phyloP scores from a whole-genome alignment of 2,888 invertebrate genomes.

The Smittia sp. region DNA sequence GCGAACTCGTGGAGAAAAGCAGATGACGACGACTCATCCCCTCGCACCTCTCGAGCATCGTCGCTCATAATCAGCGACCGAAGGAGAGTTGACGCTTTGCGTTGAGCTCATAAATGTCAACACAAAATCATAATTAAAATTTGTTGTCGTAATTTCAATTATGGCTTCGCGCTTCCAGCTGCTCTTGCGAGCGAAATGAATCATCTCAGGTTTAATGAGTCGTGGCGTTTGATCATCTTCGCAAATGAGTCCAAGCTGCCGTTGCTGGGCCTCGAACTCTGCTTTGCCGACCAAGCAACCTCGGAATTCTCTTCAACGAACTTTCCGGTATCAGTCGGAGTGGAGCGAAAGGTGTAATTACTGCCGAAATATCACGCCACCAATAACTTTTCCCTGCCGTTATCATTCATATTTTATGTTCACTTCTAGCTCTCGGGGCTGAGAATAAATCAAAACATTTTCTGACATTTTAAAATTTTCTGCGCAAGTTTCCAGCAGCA shows the following conservation, averaged over 20 bases:
- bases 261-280: no score
- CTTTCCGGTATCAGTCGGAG: not conserved
- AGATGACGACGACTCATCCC: slow-evolving; percentile 30
- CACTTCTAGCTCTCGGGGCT: slow-evolving; percentile 37
- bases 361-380: not conserved
- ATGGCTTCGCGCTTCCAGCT: not conserved
- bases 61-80: not conserved
- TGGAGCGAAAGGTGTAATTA: slow-evolving; percentile 7
- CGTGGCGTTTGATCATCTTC: no score
- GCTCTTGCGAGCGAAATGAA: not conserved
- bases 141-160: slow-evolving; percentile 37
- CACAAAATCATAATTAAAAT: slow-evolving; percentile 39
- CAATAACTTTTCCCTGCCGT: slow-evolving; percentile 8
- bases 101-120: slow-evolving; percentile 34
- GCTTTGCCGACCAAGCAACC: not conserved
- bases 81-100: not conserved
- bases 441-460: slow-evolving; percentile 35
- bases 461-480: slow-evolving; percentile 40
- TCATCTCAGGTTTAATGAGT: no score
- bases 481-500: slow-evolving; percentile 9
- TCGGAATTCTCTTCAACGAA: not conserved
- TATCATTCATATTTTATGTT: slow-evolving; percentile 39
- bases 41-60: not conserved
- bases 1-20: not conserved
- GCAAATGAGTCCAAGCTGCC: no score